Evolutionary conservation across 2,888 invertebrate genomes (phyloP).

Genomic region (Sinodicranocentrus sp.): DNA sequence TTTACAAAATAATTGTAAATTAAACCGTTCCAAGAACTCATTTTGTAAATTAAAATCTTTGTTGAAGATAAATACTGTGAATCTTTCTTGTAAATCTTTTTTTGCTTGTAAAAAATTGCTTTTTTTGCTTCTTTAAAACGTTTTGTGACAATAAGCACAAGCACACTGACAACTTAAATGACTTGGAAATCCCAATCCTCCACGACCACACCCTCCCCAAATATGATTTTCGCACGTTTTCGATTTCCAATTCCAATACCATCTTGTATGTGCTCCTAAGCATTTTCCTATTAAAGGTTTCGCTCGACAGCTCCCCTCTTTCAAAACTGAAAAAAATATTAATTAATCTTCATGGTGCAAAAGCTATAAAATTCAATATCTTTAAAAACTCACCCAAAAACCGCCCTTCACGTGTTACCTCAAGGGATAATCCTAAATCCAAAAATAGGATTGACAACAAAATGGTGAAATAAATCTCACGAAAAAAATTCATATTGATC

Average conservation of each 20-base stretch:
- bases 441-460: too few relatives aligned
- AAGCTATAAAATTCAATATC: too few relatives aligned
- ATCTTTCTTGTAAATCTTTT: too few relatives aligned
- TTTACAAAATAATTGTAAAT: too few relatives aligned
- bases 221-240: constrained; percentile 37
- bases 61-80: too few relatives aligned
- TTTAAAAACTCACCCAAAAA: constrained; percentile 11
- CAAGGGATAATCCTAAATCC: too few relatives aligned
- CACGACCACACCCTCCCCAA: constrained; percentile 51
- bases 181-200: constrained; percentile 43
- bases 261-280: constrained; percentile 32
- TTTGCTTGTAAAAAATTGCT: too few relatives aligned
- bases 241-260: constrained; percentile 42
- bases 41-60: too few relatives aligned
- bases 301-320: constrained; percentile 32
- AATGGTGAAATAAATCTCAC: too few relatives aligned
- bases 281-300: constrained; percentile 30
- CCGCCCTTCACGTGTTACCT: neutral
- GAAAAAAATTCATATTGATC: too few relatives aligned
- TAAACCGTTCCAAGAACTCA: too few relatives aligned
- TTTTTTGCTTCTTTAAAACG: neutral
- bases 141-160: constrained; percentile 31
- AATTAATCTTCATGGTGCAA: too few relatives aligned
- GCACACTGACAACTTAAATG: constrained; percentile 32
- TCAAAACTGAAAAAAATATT: neutral